Percentiles rank a stretch among this genome's conserved stretches.
phyloP scores from a whole-genome alignment of 2,888 invertebrate genomes.

The Tipula lateralis region DNA sequence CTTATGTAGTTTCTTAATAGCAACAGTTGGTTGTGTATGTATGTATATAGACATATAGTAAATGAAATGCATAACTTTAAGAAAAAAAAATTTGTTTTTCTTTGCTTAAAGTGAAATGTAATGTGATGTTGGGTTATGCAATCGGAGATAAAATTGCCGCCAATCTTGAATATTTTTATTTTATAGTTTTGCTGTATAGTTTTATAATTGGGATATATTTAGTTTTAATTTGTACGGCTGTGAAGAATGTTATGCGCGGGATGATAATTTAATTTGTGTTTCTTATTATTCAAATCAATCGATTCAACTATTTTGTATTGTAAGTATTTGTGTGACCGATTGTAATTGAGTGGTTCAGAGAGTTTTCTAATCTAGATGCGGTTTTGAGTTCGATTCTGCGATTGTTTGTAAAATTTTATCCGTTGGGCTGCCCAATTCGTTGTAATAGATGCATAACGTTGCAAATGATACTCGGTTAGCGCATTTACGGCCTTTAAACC shows the following conservation, averaged over 20 bases:
- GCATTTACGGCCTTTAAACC: too few relatives aligned
- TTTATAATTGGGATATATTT: neutral
- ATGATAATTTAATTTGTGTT: too few relatives aligned
- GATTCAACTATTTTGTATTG: neutral
- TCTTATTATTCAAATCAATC: neutral
- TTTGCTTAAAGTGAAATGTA: slow-evolving; percentile 5
- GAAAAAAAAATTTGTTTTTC: neutral
- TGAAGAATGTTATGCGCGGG: neutral
- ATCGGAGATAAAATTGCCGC: neutral
- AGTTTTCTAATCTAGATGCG: too few relatives aligned
- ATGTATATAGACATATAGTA: neutral
- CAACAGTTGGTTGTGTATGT: neutral
- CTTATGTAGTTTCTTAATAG: neutral
- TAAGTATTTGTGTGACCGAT: too few relatives aligned
- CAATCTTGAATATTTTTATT: neutral
- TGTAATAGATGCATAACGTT: too few relatives aligned
- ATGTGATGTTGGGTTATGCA: neutral
- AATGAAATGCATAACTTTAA: neutral
- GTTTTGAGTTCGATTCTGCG: too few relatives aligned
- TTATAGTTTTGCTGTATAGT: neutral
- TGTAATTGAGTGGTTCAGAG: too few relatives aligned
- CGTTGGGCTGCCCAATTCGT: too few relatives aligned
- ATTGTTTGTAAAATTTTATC: too few relatives aligned
- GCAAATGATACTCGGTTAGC: too few relatives aligned
- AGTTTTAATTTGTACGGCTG: neutral